Evolutionary conservation across 1,140 invertebrate genomes (phyloP), one percentile per base, ranked within the genome.

Genomic region (Idris sp.): DNA sequence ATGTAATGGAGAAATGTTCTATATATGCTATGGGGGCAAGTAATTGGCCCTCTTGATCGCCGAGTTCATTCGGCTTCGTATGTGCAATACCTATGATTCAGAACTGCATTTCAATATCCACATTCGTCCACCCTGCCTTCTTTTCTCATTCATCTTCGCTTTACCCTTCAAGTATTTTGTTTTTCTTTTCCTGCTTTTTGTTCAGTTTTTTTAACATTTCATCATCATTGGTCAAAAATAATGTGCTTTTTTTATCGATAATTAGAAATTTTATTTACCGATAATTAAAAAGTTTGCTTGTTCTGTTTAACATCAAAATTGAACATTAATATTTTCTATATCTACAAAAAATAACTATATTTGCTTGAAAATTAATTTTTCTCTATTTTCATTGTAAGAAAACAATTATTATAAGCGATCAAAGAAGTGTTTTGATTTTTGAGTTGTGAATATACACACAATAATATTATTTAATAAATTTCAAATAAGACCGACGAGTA

Each of bases 11-110:
- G 79, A 81, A 78, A 80, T 78, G 67, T 62, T 79, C 56, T 74
- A 81, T 77, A 78, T 72, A n/a, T n/a, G 56, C 76, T 43, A 56
- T 61, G 71, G 44, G 44, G 46, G 49, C 61, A 72, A 78, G 75
- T 85, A 86, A 86, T 86, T 86, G 84, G 84, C 78, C 77, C 84
- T 83, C 83, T 86, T 82, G 84, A 86, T 86, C 83, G 81, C 46
- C 36, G 69, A 77, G 58, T 65, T 77, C 65, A 69, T 81, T 81
- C 67, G 49, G 36, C 46, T 75, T 69, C 58, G 58, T 36, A 75
- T 69, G 51, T 69, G 72, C 64, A 69, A 64, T 75, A 64, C 53
- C 26, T 71, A 71, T 36, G 59, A 72, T 61, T 56, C 76, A 78
- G 74, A 62, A 71, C 74, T 68, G 77, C 73, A 75, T 79, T 81